Base-by-base conservation (phyloP, 2,797 vertebrate species). In the Babyrousa celebensis region DNA sequence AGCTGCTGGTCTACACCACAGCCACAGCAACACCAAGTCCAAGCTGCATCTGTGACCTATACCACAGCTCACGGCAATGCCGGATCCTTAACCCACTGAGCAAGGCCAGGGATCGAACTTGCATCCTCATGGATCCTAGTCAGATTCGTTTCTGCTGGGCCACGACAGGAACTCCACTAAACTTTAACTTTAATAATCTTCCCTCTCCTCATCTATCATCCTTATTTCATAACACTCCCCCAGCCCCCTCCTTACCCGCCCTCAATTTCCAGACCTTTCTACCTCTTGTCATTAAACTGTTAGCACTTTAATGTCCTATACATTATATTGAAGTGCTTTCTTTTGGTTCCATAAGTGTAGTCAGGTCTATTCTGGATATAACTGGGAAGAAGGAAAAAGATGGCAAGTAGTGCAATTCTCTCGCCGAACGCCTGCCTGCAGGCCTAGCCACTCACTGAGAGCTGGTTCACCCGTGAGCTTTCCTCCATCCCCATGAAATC, bases 381-480 rank as follows among this genome's bases (percentile, higher is more conserved):
- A 67, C 3, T 2, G 15, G 58, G 65, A 63, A 12, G 32, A 7
- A 7, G 20, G 36, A 2, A 29, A 17, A 27, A 3, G 40, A 25
- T 0, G 17, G 5, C 0, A 0, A 0, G 12, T 8, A 5, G 20
- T 2, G 18, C 14, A 9, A 3, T 4, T 6, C 21, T 2, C 72
- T 23, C 67, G 3, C 15, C 36, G 9, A 8, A 3, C 54, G 23
- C 15, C 67, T 3, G 5, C 7, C 27, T 62, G 52, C 27, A 1
- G 9, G 62, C 18, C 20, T 4, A 5, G 27, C 43, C 1, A 1
- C 29, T 2, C 18, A 18, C 58, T 23, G 6, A 36, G 17, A 70
- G 67, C n/a, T 3, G 6, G 23, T 23, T 32, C 18, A 1, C 77
- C 27, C 1, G 5, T 1, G 1, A 21, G 23, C 43, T 18, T n/a